Conservation (phyloP, 64 coral and sea anemone species). For the Platygyra sinensis region DNA sequence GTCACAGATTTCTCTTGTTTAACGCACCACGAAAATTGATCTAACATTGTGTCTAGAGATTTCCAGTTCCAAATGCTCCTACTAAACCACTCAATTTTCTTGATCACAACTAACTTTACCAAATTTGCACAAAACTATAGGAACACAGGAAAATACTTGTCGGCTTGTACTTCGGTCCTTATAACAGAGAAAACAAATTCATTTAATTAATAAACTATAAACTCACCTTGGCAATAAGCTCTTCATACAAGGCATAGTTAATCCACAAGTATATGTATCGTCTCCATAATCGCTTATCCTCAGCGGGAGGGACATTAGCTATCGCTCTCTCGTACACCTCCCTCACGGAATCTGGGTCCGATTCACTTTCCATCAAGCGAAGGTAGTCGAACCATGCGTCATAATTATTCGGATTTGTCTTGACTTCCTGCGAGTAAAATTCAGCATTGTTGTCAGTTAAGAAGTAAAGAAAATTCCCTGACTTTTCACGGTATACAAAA, state of each 20-base stretch:
- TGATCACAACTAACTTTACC: too few relatives aligned
- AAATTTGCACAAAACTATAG: not conserved
- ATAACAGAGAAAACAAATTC: not conserved
- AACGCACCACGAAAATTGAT: too few relatives aligned
- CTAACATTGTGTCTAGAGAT: too few relatives aligned
- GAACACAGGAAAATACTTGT: not conserved
- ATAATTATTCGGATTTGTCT: constrained; percentile 93
- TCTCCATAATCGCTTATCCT: constrained; percentile 96
- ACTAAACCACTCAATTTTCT: too few relatives aligned
- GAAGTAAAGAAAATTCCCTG: too few relatives aligned
- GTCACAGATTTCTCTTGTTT: too few relatives aligned
- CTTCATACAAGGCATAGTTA: constrained; percentile 95
- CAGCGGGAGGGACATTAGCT: constrained; percentile 87
- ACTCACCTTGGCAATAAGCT: constrained; percentile 84
- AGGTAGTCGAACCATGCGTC: constrained; percentile 99
- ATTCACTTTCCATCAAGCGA: constrained; percentile 87
- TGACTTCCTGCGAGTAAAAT: constrained; percentile 78
- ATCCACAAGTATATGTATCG: constrained; percentile 99
- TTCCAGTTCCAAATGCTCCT: too few relatives aligned
- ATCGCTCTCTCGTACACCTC: constrained; percentile 95
- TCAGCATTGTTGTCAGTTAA: too few relatives aligned
- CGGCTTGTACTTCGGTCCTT: not conserved
- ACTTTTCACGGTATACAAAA: too few relatives aligned
- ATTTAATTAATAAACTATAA: not conserved
- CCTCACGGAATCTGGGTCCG: constrained; percentile 71